Conservation (phyloP, 2,797 vertebrate genomes). For the Rhincodon typus region DNA sequence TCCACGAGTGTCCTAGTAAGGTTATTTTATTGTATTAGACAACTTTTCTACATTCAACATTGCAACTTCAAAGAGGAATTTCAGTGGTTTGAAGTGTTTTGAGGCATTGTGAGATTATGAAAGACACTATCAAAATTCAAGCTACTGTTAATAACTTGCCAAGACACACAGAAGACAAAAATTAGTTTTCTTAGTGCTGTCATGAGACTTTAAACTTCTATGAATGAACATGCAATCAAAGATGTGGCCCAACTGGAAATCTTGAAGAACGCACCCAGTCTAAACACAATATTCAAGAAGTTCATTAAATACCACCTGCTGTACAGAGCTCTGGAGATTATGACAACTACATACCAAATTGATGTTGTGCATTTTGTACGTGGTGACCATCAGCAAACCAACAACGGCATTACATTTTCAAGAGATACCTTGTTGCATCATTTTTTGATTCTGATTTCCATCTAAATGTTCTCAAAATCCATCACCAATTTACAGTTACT, state of each 20-base stretch:
- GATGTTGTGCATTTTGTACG: too few relatives aligned
- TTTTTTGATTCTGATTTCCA: not conserved
- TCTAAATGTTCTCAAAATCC: too few relatives aligned
- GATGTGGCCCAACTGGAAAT: not conserved
- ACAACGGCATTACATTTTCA: not conserved
- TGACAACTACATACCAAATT: not conserved
- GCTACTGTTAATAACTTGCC: not conserved
- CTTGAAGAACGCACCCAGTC: not conserved
- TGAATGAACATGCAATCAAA: not conserved
- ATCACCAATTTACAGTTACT: not conserved
- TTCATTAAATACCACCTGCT: not conserved
- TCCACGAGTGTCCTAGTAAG: not conserved
- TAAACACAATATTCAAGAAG: not conserved
- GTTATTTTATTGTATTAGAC: not conserved
- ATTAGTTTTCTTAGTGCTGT: not conserved
- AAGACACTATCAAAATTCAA: not conserved
- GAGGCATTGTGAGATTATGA: not conserved
- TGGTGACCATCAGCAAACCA: not conserved
- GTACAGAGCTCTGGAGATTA: not conserved
- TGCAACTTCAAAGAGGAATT: not conserved
- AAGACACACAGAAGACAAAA: not conserved
- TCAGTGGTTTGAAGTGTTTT: not conserved
- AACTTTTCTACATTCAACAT: not conserved
- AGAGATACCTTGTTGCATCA: not conserved
- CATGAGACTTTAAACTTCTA: not conserved